A percentile compares a stretch with the other conserved stretches of the same genome.
phyloP scores from a whole-genome alignment of 2,113 vertebrate species.

The Sisor rabdophorus region DNA sequence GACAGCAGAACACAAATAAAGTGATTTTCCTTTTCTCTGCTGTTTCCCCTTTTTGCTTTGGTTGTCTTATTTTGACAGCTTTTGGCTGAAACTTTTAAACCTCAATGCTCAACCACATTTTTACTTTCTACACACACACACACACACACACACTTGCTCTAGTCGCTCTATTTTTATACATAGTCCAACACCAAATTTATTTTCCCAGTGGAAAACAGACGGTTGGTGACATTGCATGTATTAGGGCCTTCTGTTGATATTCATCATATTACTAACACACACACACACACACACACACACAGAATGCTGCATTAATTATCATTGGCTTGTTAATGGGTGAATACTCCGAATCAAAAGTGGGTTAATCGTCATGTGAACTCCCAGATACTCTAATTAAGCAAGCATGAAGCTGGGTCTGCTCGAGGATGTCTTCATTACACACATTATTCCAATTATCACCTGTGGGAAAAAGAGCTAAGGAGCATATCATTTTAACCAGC shows the following conservation, averaged over 20 bases:
- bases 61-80: conserved; percentile 45
- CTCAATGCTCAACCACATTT: conserved; percentile 41
- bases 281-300: conserved; percentile 2
- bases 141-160: conserved; percentile 20
- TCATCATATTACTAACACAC: conserved; percentile 29
- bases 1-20: conserved; percentile 57
- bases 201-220: conserved; percentile 43
- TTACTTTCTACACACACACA: conserved; percentile 39
- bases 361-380: conserved; percentile 47
- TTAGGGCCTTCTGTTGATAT: conserved; percentile 37
- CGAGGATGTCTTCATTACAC: conserved; percentile 31
- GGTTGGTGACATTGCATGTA: conserved; percentile 37
- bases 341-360: conserved; percentile 42
- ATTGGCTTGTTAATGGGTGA: conserved; percentile 42
- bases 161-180: conserved; percentile 17
- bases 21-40: conserved; percentile 51
- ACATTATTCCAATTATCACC: conserved; percentile 46
- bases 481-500: conserved; percentile 49
- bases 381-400: conserved; percentile 44
- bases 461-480: conserved; percentile 33
- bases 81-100: conserved; percentile 50
- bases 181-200: conserved; percentile 26
- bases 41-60: conserved; percentile 40
- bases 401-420: conserved; percentile 40
- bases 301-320: conserved; percentile 40